These are phyloP conservation scores for Enteromius viviparus DNA, from an alignment of 2,797 vertebrate genomes.

Conservation along the genomic window DNA sequence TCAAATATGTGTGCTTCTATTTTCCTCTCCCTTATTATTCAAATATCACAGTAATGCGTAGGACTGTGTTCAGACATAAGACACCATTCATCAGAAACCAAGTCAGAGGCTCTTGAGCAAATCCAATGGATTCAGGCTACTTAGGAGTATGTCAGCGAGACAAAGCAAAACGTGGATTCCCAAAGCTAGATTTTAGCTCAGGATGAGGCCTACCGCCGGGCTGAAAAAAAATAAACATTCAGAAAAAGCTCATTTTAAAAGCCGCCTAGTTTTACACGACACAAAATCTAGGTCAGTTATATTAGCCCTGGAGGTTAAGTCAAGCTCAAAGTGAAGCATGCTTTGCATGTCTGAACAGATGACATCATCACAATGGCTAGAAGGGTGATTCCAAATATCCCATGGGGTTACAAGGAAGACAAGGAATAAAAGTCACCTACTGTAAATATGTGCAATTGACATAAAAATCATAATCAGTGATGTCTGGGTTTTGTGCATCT, in stretches of 20 bases:
- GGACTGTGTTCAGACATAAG: not conserved
- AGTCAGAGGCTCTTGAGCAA: not conserved
- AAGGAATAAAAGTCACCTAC: not conserved
- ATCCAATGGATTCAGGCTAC: not conserved
- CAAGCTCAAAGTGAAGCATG: conserved; percentile 48
- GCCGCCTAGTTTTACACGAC: not conserved
- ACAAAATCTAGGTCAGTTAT: conserved; percentile 48
- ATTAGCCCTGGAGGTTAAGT: conserved; percentile 46
- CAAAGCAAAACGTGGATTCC: conserved; percentile 6
- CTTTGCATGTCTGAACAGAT: conserved; percentile 58
- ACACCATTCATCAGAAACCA: not conserved
- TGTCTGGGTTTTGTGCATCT: not conserved
- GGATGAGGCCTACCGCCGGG: conserved; percentile 6
- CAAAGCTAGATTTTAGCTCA: conserved; percentile 11
- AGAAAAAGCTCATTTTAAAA: conserved; percentile 25
- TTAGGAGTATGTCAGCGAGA: not conserved
- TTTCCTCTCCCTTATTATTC: not conserved
- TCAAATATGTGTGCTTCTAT: not conserved
- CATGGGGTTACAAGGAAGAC: conserved; percentile 15
- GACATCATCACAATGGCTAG: conserved; percentile 54
- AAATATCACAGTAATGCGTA: not conserved
- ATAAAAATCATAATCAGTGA: not conserved
- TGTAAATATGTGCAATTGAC: not conserved
- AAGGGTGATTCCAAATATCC: conserved; percentile 21
- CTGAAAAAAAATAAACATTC: conserved; percentile 32